phyloP scores from a whole-genome alignment of 1,140 invertebrate genomes.

The Panulirus ornatus region DNA sequence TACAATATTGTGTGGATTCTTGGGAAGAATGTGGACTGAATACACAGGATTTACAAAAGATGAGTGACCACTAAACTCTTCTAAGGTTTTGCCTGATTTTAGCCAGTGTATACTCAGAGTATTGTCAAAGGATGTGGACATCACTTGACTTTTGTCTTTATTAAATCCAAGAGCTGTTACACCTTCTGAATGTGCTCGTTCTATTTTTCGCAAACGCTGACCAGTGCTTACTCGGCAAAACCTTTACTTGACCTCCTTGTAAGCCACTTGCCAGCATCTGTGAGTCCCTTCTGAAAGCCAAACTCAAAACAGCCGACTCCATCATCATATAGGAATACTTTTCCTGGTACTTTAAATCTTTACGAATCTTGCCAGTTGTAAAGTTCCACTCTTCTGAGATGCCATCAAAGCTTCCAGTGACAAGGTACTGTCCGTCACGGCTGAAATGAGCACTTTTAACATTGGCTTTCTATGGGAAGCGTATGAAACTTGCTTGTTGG shows the following conservation, averaged over 20 bases:
- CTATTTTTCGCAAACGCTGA: conserved; percentile 95
- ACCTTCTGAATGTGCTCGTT: conserved; percentile 96
- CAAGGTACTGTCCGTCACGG: conserved; percentile 98
- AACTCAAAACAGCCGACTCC: conserved; percentile 96
- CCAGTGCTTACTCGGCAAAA: conserved; percentile 97
- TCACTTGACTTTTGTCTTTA: conserved; percentile 96
- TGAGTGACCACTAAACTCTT: conserved; percentile 97
- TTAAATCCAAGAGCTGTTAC: conserved; percentile 98
- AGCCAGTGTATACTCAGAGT: conserved; percentile 97
- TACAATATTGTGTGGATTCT: conserved; percentile 98
- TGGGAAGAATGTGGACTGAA: conserved; percentile 92
- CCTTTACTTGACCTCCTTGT: conserved; percentile 92
- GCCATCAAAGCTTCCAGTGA: conserved; percentile 98
- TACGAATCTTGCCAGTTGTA: conserved; percentile 98
- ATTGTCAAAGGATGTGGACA: conserved; percentile 97
- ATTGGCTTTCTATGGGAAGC: conserved; percentile 96
- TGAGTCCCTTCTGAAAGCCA: conserved; percentile 96
- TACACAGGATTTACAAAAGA: conserved; percentile 99
- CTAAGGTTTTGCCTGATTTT: conserved; percentile 98
- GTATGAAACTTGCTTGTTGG: conserved; percentile 95
- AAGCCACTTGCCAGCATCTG: conserved; percentile 98
- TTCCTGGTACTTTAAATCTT: conserved; percentile 99
- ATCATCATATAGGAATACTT: conserved; percentile 99
- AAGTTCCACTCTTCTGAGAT: conserved; percentile 99
- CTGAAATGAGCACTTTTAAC: conserved; percentile 96